Percentiles rank a stretch among this genome's conserved stretches.
These are phyloP conservation scores for Bucorvus abyssinicus DNA, from an alignment of 2,797 vertebrate genomes.

Conservation along the genomic window DNA sequence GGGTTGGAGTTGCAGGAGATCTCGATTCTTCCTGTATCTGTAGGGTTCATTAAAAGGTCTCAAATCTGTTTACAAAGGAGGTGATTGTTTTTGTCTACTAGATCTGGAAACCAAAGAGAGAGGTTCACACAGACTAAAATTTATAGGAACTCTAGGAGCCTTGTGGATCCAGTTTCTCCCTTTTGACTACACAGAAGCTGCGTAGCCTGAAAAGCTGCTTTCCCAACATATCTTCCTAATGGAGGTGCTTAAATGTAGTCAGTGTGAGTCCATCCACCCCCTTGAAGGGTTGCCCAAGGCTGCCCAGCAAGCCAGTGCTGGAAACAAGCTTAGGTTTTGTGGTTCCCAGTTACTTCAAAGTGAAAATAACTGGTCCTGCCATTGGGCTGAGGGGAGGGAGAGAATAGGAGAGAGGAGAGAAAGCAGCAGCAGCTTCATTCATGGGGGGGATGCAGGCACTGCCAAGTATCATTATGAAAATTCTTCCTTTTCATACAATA, in stretches of 20 bases:
- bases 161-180: background rate
- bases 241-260: background rate
- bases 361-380: background rate
- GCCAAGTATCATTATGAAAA: conserved; percentile 64
- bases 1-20: background rate
- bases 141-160: background rate
- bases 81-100: background rate
- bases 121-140: background rate
- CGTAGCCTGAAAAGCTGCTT: background rate
- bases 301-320: background rate
- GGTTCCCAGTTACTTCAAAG: background rate
- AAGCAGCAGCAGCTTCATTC: conserved; percentile 22
- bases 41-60: background rate
- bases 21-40: background rate
- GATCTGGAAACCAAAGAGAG: background rate
- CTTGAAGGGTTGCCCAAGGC: background rate
- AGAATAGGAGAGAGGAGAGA: background rate
- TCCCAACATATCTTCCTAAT: background rate
- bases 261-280: background rate
- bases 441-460: conserved; percentile 33
- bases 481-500: conserved; percentile 53
- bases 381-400: background rate
- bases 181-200: background rate
- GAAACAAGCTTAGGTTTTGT: background rate
- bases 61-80: background rate